These are phyloP conservation scores for fruit fly (Drosophila melanogaster) DNA, from an alignment of 1,140 invertebrate species.

Conservation along the genomic window Release_6_plus_ISO1_MT NC_004354.4:10230501-10231000, in stretches of 20 bases:
- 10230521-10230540: conserved; percentile 22
- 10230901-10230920: background rate
- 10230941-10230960: background rate
- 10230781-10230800: background rate
- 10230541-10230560: conserved; percentile 58
- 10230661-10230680: background rate
- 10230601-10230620: conserved; percentile 16
- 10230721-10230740: conserved; percentile 9
- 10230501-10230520: conserved; percentile 30
- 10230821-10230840: background rate
- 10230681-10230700: conserved; percentile 1
- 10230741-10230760: background rate
- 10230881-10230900: background rate
- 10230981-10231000: background rate
- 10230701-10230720: background rate
- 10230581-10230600: conserved; percentile 5
- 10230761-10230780: background rate
- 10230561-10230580: conserved; percentile 28
- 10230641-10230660: background rate
- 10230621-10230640: conserved; percentile 18
- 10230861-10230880: background rate
- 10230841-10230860: background rate
- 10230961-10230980: background rate
- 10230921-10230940: background rate
- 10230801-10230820: conserved; percentile 3